Evolutionary conservation across 2,113 vertebrate genomes (phyloP).

Genomic region (Mastomys natalensis): DNA sequence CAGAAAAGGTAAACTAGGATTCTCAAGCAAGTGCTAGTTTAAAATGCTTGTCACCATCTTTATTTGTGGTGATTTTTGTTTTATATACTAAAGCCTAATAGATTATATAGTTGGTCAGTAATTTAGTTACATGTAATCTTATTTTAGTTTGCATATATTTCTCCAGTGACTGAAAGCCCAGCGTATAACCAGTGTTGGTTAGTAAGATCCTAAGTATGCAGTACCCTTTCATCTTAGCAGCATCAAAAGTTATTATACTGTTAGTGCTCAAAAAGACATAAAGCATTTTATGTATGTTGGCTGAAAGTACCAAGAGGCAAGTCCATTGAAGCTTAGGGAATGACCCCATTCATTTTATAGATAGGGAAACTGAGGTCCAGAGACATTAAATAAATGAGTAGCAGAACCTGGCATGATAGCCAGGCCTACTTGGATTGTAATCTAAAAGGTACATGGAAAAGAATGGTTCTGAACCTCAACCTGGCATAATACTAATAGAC

Average conservation of each 20-base stretch:
- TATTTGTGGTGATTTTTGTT: slow-evolving; percentile 33
- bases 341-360: slow-evolving; percentile 40
- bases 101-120: not conserved
- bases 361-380: not conserved
- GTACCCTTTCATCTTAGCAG: slow-evolving; percentile 33
- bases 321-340: not conserved
- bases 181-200: not conserved
- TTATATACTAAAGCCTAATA: not conserved
- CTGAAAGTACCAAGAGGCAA: not conserved
- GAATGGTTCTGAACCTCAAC: not conserved
- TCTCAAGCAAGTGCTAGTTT: slow-evolving; percentile 36
- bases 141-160: not conserved
- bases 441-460: slow-evolving; percentile 4
- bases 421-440: not conserved
- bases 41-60: slow-evolving; percentile 20
- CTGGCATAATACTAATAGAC: not conserved
- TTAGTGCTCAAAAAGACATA: slow-evolving; percentile 46
- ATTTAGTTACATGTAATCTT: not conserved
- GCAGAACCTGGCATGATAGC: not conserved
- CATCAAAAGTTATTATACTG: slow-evolving; percentile 9
- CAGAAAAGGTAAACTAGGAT: not conserved
- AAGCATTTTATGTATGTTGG: not conserved
- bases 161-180: slow-evolving; percentile 10
- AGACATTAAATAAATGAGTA: slow-evolving; percentile 7
- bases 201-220: slow-evolving; percentile 4